These are phyloP conservation scores for Clarias macrocephalus DNA, from an alignment of 2,113 vertebrate species.

Conservation along the genomic window DNA sequence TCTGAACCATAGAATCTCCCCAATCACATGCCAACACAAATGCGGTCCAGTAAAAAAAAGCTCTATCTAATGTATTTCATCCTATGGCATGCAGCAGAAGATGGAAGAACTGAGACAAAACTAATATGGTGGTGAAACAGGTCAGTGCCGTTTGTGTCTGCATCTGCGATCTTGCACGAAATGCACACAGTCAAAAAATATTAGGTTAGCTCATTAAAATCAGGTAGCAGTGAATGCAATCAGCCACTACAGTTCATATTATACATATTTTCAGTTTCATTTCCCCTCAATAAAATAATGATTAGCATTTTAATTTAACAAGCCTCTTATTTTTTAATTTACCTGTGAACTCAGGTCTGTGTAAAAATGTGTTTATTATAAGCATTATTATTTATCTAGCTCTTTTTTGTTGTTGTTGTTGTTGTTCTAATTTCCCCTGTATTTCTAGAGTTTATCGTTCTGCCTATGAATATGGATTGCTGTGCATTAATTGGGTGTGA, in stretches of 20 bases:
- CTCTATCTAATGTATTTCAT: not conserved
- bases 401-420: not conserved
- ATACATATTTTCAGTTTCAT: not conserved
- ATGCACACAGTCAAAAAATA: not conserved
- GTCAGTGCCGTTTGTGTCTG: not conserved
- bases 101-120: not conserved
- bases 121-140: not conserved
- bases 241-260: not conserved
- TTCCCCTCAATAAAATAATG: not conserved
- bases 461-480: conserved; percentile 20
- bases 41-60: not conserved
- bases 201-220: not conserved
- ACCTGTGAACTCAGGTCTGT: conserved; percentile 19
- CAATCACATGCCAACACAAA: not conserved
- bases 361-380: not conserved
- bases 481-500: not conserved
- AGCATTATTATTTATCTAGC: conserved; percentile 10
- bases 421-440: conserved; percentile 3
- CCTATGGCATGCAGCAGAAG: not conserved
- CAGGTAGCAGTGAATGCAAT: not conserved
- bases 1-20: not conserved
- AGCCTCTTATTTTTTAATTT: conserved; percentile 6
- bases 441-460: conserved; percentile 20
- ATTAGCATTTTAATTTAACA: not conserved
- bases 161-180: not conserved